Percentiles rank a stretch among this genome's conserved stretches.
These are phyloP conservation scores for Onychomys torridus DNA, from an alignment of 2,797 vertebrate species.

Conservation along the genomic window DNA sequence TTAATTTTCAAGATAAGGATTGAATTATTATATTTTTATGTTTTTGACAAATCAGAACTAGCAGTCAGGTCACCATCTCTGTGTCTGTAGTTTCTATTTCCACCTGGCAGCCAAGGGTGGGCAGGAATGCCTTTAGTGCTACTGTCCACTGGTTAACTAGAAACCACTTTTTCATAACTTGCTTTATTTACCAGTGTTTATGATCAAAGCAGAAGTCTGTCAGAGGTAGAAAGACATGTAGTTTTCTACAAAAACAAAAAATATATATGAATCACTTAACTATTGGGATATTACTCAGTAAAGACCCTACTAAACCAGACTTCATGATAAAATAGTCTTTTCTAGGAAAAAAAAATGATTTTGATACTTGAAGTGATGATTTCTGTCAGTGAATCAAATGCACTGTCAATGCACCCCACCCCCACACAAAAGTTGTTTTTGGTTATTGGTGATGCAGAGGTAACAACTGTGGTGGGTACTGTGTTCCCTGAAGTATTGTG, in stretches of 20 bases:
- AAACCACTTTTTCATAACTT: neutral
- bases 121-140: neutral
- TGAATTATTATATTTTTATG: slow-evolving; percentile 52
- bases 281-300: neutral
- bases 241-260: neutral
- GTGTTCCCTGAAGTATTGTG: too few species aligned
- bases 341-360: neutral
- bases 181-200: neutral
- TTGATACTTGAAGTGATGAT: slow-evolving; percentile 34
- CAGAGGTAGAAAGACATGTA: neutral
- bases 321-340: neutral
- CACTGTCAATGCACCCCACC: neutral
- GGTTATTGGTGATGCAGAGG: neutral
- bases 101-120: neutral
- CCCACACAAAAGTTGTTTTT: neutral
- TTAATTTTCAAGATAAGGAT: slow-evolving; percentile 67
- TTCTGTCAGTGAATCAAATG: slow-evolving; percentile 13
- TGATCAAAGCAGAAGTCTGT: neutral
- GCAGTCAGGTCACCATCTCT: neutral
- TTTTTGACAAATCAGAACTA: slow-evolving; percentile 47
- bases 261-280: neutral
- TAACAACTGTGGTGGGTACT: too few species aligned
- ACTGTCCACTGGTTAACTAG: neutral
- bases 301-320: neutral
- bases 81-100: neutral